Percentiles rank a stretch among this genome's conserved stretches.
Conservation (phyloP, 2,113 vertebrate genomes). For the Papio anubis region DNA sequence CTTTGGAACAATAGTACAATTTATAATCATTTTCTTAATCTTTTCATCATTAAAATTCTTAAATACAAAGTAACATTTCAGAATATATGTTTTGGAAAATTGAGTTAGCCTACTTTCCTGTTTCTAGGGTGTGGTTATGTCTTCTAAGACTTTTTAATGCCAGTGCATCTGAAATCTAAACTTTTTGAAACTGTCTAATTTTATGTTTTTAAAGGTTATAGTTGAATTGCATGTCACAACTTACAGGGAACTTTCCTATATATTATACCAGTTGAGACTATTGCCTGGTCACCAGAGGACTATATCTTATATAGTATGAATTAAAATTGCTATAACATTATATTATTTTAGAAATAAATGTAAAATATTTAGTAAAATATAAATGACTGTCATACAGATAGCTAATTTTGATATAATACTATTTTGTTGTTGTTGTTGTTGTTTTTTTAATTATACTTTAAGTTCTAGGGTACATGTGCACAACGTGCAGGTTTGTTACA, state of each 20-base stretch:
- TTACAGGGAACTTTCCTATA: background rate
- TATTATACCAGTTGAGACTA: background rate
- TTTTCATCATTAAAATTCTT: background rate
- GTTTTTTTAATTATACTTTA: too few species aligned
- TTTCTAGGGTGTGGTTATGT: background rate
- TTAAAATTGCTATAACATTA: background rate
- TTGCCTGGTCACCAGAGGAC: background rate
- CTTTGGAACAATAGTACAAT: background rate
- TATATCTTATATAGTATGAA: background rate
- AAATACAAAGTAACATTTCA: background rate
- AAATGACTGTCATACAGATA: background rate
- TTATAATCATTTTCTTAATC: background rate
- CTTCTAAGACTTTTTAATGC: background rate
- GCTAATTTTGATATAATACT: background rate
- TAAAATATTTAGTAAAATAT: background rate
- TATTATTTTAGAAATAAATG: slow-evolving; percentile 19
- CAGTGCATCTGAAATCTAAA: background rate
- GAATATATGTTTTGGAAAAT: background rate
- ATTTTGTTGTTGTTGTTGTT: background rate
- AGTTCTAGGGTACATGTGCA: too few species aligned
- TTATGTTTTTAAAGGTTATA: background rate
- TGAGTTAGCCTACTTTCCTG: background rate
- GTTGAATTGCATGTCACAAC: background rate
- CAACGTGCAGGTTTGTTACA: too few species aligned
- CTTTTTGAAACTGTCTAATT: background rate